Base-by-base conservation (phyloP, 2,797 vertebrate genomes). In the Sebastes dallii region DNA sequence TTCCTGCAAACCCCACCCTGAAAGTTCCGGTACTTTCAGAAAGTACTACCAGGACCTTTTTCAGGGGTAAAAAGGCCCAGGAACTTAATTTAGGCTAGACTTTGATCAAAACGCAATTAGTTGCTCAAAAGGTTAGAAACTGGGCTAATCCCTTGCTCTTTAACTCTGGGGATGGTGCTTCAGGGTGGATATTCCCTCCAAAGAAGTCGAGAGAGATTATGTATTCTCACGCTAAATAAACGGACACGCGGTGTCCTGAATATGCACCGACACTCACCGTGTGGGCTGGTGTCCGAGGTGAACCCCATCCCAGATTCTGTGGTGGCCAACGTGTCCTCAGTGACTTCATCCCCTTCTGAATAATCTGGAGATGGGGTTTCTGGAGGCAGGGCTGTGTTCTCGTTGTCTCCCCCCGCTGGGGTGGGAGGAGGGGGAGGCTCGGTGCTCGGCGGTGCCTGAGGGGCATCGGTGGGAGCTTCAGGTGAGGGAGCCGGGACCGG, bases 181-280 rank as follows among this genome's bases (percentile, higher is more conserved):
- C 6, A 66, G 32, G 46, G 11, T 24, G 32, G 12, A 70, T 5
- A 16, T 30, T 55, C 2, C 25, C 34, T 13, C 3, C 3, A 13
- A 14, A 29, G 12, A 64, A 30, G 16, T 16, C 3, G 1, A 3
- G 2, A 61, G 6, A 68, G 20, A 4, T 58, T 42, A 42, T 42
- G 39, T 42, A 42, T 42, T 9, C 25, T 34, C n/a, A 30, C 56
- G 54, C 4, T 32, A 36, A 54, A 46, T 10, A 25, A 56, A 55
- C 25, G 16, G 11, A 62, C 4, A 20, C 32, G 52, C 29, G 5
- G n/a, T 11, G 3, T 2, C 14, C 30, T 22, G 18, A 12, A 36
- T 6, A 55, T 29, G 9, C n/a, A 20, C 6, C 13, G 10, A 18
- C 65, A 89, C 93, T 89, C 82, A 94, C 93, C 87, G 0, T 80